Base-by-base conservation (phyloP, 2,797 vertebrate species). In the Falco novaeseelandiae region DNA sequence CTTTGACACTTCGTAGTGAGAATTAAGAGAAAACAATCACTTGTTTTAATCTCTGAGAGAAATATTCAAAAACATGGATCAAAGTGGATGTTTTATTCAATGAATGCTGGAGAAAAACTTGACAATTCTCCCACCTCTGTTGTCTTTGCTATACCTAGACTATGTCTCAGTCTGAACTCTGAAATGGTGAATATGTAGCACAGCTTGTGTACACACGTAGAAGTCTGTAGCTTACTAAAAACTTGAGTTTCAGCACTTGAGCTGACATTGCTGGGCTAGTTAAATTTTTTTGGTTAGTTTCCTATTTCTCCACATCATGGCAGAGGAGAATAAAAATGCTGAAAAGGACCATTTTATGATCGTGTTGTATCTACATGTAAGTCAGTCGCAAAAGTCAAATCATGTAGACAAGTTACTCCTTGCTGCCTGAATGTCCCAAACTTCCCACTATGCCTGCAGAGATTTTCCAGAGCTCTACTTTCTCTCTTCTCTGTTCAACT, bases 391-490 rank as follows among this genome's bases (percentile, higher is more conserved):
- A 70, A 96, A 93, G 49, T 44, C n/a, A 52, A 52, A 67, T 72
- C 32, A 57, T 1, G 3, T 51, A 66, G 67, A 67, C 48, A 70
- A 76, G 62, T 66, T 84, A n/a, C 89, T 93, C n/a, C 15, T 70
- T 2, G 0, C 18, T 21, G 18, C 30, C 42, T 2, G 4, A 63
- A 38, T 49, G 27, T 63, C 44, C 27, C 4, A 1, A 36, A n/a
- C 36, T 65, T 49, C 19, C 32, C 14, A 20, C 30, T 54, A 65
- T 13, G 18, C 18, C 70, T 14, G 2, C 40, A 83, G 91, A 95
- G 59, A 48, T 78, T 83, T 91, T 87, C 91, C 92, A 95, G 96
- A 78, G 30, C 71, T 89, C 42, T 63, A 21, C 8, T 69, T 71
- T 36, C 51, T 70, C 59, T 89, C 69, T 90, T 85, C 90, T 58